These are phyloP conservation scores for Labeo catla DNA, from an alignment of 2,113 vertebrate species.

Conservation along the genomic window DNA sequence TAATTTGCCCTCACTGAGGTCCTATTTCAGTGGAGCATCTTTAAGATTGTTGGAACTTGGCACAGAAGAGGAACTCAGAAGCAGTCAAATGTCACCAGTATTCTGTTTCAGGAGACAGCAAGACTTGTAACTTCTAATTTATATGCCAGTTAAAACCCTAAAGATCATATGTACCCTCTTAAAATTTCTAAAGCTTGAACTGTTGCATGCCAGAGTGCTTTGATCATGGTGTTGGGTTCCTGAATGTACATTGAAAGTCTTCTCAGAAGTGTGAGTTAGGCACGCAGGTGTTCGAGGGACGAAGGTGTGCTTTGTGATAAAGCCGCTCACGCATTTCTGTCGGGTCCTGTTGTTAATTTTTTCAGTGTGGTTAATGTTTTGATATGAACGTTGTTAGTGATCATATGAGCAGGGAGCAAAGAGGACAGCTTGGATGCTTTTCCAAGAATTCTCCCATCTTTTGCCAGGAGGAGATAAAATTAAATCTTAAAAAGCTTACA, in stretches of 20 bases:
- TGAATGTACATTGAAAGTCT: neutral
- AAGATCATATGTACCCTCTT: no score
- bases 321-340: neutral
- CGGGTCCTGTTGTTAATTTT: neutral
- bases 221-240: neutral
- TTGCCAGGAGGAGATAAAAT: neutral
- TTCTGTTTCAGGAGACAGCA: slow-evolving; percentile 9
- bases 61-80: neutral
- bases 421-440: neutral
- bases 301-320: neutral
- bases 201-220: neutral
- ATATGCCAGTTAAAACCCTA: neutral
- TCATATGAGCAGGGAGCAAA: neutral
- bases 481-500: neutral
- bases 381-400: neutral
- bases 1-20: neutral
- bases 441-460: neutral
- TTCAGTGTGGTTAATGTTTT: neutral
- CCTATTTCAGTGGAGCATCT: neutral
- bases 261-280: neutral
- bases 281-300: neutral
- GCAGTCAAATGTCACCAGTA: slow-evolving; percentile 15
- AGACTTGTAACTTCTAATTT: neutral
- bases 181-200: no score
- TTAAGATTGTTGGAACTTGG: slow-evolving; percentile 15